Base-by-base conservation (phyloP, 92 coral and sea anemone genomes). In the Heliopora coerulea region DNA sequence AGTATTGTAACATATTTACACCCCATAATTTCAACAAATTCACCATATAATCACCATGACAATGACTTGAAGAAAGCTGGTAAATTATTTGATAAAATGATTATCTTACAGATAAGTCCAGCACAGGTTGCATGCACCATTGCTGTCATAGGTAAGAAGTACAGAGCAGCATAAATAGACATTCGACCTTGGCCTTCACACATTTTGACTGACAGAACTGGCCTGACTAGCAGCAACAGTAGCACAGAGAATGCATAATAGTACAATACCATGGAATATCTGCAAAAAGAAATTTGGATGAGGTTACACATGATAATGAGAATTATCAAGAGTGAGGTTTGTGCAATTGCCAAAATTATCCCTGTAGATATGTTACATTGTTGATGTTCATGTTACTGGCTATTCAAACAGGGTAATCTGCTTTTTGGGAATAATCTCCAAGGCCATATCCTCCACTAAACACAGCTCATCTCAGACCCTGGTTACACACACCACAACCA, bases 81-180 rank as follows among this genome's bases (percentile, higher is more conserved):
- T n/a, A 56, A 56, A 24, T 21, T 14, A 1, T 19, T 1, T 64
- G 15, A n/a, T 24, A 64, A 18, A 12, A 54, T 29, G 1, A 19
- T 25, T 1, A 48, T 85, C 99, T 90, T 88, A 95, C 99, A 95
- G 39, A 95, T 68, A 6, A 95, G 78, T 62, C 99, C 99, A 63
- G 95, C 90, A 67, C 86, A 80, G 28, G 89, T 59, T n/a, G 97
- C 88, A 41, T 95, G 99, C 50, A 84, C 3, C 39, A 86, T 80
- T 0, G 91, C 85, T 58, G 89, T 80, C 13, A 84, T 74, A 18
- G 99, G 99, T 34, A 95, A 84, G 56, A 90, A 95, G 57, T 95
- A 95, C 65, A 95, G 69, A 28, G 91, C 96, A 26, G 99, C 96
- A 88, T 95, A 95, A 20, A 82, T 79, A 6, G 95, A 88, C 30